These are phyloP conservation scores for Mormyrus lacerda DNA, from an alignment of 2,113 vertebrate genomes.

Conservation along the genomic window DNA sequence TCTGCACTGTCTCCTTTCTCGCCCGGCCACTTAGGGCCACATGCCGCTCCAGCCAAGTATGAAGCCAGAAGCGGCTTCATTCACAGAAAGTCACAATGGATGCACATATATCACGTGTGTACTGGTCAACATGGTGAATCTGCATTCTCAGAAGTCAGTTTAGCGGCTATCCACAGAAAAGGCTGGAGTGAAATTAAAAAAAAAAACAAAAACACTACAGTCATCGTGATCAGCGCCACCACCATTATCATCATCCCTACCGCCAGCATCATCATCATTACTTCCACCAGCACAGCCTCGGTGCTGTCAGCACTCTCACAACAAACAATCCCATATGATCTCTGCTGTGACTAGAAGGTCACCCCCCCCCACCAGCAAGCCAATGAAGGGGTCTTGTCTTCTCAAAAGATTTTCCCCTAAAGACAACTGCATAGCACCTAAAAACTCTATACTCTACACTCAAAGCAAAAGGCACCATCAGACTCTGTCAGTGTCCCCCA, in stretches of 20 bases:
- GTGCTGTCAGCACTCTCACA: not conserved
- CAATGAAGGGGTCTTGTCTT: not conserved
- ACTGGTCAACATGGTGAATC: not conserved
- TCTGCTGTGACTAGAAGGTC: not conserved
- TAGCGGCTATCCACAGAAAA: not conserved
- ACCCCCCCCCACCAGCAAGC: not conserved
- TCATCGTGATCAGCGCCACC: not conserved
- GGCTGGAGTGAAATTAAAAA: not conserved
- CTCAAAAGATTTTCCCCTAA: not conserved
- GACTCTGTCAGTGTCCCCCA: not conserved
- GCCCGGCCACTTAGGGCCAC: not conserved
- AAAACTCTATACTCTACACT: not conserved
- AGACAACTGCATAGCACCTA: not conserved
- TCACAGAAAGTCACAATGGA: not conserved
- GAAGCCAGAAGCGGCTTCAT: not conserved
- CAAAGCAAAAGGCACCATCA: not conserved
- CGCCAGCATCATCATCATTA: not conserved
- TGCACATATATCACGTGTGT: not conserved
- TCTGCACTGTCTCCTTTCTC: not conserved
- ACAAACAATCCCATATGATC: not conserved
- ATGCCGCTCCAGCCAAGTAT: not conserved
- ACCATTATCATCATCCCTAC: not conserved
- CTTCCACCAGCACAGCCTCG: not conserved
- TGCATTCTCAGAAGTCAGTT: not conserved
- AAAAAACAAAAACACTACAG: not conserved